These are phyloP conservation scores for Actinia equina DNA, from an alignment of 64 coral and sea anemone species.

Conservation along the genomic window DNA sequence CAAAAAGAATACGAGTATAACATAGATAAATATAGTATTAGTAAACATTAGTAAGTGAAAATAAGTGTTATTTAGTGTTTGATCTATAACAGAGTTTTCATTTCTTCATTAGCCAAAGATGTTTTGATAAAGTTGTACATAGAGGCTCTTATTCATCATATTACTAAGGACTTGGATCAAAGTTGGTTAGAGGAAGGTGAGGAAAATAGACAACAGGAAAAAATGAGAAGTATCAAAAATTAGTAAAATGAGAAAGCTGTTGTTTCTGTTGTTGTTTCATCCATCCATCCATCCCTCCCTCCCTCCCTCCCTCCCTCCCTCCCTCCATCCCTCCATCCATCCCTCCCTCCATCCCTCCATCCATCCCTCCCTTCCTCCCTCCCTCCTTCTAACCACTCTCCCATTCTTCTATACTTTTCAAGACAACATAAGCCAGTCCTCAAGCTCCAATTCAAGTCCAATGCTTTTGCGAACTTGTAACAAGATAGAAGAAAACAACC, in stretches of 20 bases:
- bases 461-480: not conserved
- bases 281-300: too few species aligned
- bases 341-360: too few species aligned
- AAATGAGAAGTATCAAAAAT: not conserved
- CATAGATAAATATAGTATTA: too few species aligned
- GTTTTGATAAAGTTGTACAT: conserved; percentile 41
- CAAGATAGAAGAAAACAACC: not conserved
- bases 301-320: too few species aligned
- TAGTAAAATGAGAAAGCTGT: too few species aligned
- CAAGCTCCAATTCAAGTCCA: not conserved
- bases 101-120: conserved; percentile 16
- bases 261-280: too few species aligned
- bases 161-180: conserved; percentile 13
- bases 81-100: not conserved
- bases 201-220: not conserved
- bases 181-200: conserved; percentile 28
- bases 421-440: not conserved
- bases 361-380: too few species aligned
- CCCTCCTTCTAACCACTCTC: too few species aligned
- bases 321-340: too few species aligned
- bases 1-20: too few species aligned
- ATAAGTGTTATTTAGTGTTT: too few species aligned
- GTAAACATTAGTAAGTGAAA: too few species aligned
- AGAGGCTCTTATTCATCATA: conserved; percentile 34
- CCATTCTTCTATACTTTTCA: not conserved